Conservation (phyloP, 2,113 vertebrate species). For the Ramphastos sulfuratus region DNA sequence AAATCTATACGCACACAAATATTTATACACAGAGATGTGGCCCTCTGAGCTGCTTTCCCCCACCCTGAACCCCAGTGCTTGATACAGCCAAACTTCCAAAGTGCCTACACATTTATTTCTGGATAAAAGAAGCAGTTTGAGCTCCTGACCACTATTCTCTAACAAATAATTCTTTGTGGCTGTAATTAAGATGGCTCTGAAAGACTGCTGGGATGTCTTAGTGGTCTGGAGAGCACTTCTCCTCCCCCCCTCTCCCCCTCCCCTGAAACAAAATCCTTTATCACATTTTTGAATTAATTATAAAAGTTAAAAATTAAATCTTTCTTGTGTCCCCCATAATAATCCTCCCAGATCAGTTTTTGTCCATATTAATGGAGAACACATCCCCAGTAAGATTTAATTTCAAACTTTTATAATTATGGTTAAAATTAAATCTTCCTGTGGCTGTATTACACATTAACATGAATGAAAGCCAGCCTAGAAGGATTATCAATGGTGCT, state of each 20-base stretch:
- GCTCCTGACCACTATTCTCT: constrained; percentile 50
- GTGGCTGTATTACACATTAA: constrained; percentile 78
- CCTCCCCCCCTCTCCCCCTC: constrained; percentile 3
- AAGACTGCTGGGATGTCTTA: constrained; percentile 57
- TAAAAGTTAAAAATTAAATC: constrained; percentile 83
- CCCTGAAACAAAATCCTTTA: constrained; percentile 79
- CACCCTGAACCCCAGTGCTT: neutral
- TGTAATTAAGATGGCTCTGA: constrained; percentile 61
- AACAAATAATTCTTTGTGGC: constrained; percentile 56
- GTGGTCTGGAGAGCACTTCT: constrained; percentile 40
- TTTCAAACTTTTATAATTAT: constrained; percentile 85
- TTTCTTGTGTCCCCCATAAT: constrained; percentile 79
- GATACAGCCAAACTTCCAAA: neutral
- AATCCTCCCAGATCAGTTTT: constrained; percentile 81
- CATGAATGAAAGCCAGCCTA: constrained; percentile 76
- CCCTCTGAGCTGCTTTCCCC: neutral
- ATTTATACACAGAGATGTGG: accelerated
- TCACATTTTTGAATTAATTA: constrained; percentile 82
- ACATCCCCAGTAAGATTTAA: constrained; percentile 80
- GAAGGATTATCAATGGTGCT: constrained; percentile 77
- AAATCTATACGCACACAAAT: accelerated
- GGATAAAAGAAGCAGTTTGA: constrained; percentile 32
- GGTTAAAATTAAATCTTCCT: constrained; percentile 85
- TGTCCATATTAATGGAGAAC: constrained; percentile 80
- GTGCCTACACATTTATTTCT: constrained; percentile 17